These are phyloP conservation scores for Nudaria mundana DNA, from an alignment of 2,888 invertebrate species.

Conservation along the genomic window DNA sequence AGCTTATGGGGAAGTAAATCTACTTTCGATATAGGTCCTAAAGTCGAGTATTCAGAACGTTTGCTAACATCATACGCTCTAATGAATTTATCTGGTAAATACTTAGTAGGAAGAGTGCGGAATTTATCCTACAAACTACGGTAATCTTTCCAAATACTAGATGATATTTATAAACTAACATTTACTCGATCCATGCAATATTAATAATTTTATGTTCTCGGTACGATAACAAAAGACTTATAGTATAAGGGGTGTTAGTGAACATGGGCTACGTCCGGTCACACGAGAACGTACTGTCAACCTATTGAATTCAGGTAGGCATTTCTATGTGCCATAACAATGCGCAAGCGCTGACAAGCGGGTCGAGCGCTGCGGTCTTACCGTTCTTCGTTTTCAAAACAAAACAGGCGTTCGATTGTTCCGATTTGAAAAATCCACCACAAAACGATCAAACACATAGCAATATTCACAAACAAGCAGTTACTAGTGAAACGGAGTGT, in stretches of 20 bases:
- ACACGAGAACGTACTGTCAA: constrained; percentile 52
- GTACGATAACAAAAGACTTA: constrained; percentile 29
- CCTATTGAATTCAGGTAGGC: constrained; percentile 51
- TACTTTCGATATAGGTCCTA: too few species aligned
- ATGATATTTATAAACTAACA: too few species aligned
- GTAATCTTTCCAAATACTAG: too few species aligned
- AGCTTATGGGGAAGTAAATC: too few species aligned
- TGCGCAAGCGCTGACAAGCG: constrained; percentile 53
- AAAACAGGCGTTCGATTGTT: constrained; percentile 68
- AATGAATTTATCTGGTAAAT: too few species aligned
- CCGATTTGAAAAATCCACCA: constrained; percentile 66
- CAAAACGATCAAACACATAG: constrained; percentile 71
- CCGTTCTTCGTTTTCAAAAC: constrained; percentile 72
- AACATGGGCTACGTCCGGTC: constrained; percentile 47
- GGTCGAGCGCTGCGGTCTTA: constrained; percentile 46
- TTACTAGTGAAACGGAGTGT: constrained; percentile 43
- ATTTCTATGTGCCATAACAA: constrained; percentile 61
- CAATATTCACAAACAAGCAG: constrained; percentile 67
- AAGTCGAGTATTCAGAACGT: too few species aligned
- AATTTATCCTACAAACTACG: too few species aligned
- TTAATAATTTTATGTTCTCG: constrained; percentile 20
- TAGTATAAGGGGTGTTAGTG: constrained; percentile 42
- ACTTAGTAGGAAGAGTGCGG: too few species aligned
- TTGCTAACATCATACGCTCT: too few species aligned
- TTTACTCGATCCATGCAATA: too few species aligned